Base-by-base conservation (phyloP, 2,888 invertebrate species). In the Lagria hirta region DNA sequence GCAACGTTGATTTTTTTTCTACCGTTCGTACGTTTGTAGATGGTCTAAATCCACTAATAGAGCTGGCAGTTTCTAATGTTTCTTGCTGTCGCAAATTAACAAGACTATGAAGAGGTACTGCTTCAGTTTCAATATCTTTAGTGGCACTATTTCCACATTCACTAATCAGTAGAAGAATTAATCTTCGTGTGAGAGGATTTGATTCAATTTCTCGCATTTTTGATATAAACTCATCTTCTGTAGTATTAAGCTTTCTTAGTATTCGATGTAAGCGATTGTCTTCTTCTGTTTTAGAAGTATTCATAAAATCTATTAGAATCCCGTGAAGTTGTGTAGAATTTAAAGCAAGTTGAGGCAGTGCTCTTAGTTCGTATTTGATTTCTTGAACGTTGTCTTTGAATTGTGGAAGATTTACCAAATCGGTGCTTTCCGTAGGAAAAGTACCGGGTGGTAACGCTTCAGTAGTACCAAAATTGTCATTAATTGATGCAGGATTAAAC, bases 171-270 rank as follows among this genome's bases (percentile, higher is more conserved):
- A 90, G 68, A 16, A 90, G 71, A 42, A 90, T 83, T 16, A 90
- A 72, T 50, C 86, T 76, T 32, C 84, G 76, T 0, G 88, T 86
- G 0, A 85, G 82, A 41, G 84, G 84, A 53, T 88, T 87, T 53
- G 80, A 81, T 55, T 83, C 83, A 0, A 88, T 88, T 64, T 87
- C 85, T 61, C 85, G 83, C 88, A 90, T 89, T 21, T 88, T 86
- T 47, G 81, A 80, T 77, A 88, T 81, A 37, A 90, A 73, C 53
- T 86, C 85, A 46, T 82, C 77, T 47, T 87, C 86, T 0, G 86
- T 82, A 5, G 83, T 83, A 58, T 89, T 88, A 48, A 88, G 74
- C 10, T 81, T 82, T 1, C 83, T 83, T 64, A 89, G 84, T 57
- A 89, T 82, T 69, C 86, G 81, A 57, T 87, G 84, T 1, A 88